phyloP scores from a whole-genome alignment of 2,113 vertebrate species.

The Rhinolophus sinicus region DNA sequence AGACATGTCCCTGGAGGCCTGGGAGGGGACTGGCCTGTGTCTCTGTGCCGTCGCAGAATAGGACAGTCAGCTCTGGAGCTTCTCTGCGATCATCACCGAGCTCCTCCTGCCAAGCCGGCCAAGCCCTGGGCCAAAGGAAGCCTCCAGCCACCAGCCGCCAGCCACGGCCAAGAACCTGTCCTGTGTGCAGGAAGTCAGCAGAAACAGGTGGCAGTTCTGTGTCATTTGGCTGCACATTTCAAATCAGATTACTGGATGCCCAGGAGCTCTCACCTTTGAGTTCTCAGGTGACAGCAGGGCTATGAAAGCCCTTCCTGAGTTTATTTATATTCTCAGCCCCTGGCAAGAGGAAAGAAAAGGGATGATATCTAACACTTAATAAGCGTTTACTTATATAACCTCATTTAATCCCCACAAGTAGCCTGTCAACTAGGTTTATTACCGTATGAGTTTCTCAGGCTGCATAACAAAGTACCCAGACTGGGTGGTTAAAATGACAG shows the following conservation, averaged over 20 bases:
- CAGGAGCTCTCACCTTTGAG: not conserved
- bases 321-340: not conserved
- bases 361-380: not conserved
- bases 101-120: not conserved
- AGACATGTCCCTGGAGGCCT: not conserved
- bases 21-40: not conserved
- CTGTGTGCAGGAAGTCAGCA: rapidly evolving
- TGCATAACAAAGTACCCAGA: no score
- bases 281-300: not conserved
- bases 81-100: not conserved
- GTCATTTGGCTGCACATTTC: not conserved
- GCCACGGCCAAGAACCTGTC: not conserved
- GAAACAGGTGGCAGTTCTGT: not conserved
- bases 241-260: not conserved
- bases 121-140: not conserved
- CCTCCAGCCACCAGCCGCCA: not conserved
- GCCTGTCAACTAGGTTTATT: not conserved
- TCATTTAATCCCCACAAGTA: not conserved
- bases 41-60: not conserved
- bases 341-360: not conserved
- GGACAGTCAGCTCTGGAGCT: not conserved
- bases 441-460: not conserved
- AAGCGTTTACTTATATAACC: not conserved
- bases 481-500: not conserved
- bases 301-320: not conserved